A percentile compares a stretch with the other conserved stretches of the same genome.
Conservation (phyloP, 2,797 vertebrate species). For the Darevskia nairensis region DNA sequence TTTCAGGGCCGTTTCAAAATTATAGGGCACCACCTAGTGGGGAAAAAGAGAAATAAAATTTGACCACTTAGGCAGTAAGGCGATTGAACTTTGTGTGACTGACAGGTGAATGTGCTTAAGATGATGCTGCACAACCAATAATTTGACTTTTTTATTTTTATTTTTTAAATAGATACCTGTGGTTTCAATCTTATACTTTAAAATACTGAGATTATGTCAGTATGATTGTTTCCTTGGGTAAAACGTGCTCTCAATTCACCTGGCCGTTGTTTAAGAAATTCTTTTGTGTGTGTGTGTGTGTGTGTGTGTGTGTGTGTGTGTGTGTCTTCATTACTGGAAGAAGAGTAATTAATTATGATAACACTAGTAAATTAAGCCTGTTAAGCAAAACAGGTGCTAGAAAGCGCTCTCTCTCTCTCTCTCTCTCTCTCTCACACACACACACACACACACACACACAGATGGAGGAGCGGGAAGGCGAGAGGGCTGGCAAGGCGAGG, state of each 20-base stretch:
- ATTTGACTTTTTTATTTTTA: background rate
- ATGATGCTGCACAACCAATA: background rate
- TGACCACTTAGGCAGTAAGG: background rate
- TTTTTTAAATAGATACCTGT: background rate
- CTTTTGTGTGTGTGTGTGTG: too few relatives aligned
- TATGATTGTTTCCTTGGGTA: background rate
- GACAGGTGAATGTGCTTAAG: background rate
- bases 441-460: too few relatives aligned
- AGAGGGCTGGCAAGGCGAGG: too few relatives aligned
- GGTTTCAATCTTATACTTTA: conserved; percentile 1
- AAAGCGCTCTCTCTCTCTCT: too few relatives aligned
- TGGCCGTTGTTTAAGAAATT: background rate
- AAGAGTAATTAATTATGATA: background rate
- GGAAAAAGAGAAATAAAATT: background rate
- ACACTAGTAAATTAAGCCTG: too few relatives aligned
- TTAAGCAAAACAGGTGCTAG: too few relatives aligned
- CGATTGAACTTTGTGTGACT: background rate
- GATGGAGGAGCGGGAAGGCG: too few relatives aligned
- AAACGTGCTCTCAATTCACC: background rate
- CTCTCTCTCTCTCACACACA: too few relatives aligned
- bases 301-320: background rate
- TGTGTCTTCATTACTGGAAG: background rate
- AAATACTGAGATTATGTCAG: background rate
- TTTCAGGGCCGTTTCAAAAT: background rate
- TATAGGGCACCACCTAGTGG: conserved; percentile 38